Evolutionary conservation across 2,888 invertebrate genomes (phyloP).

Genomic region (Chrysomela aeneicollis): DNA sequence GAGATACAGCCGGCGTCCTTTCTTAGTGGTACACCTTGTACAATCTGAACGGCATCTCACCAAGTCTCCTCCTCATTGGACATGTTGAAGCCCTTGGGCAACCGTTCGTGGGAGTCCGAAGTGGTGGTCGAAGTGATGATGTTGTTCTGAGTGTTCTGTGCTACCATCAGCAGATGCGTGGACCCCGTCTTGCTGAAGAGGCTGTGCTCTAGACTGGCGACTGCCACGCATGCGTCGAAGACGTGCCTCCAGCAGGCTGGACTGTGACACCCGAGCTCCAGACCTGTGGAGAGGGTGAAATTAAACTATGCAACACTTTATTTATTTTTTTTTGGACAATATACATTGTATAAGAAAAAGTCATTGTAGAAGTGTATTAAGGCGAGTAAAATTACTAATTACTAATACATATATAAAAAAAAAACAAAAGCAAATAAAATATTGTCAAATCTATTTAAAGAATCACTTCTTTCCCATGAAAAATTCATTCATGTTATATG

Average conservation of each 20-base stretch:
- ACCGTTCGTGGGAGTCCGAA: conserved; percentile 65
- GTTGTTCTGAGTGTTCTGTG: conserved; percentile 71
- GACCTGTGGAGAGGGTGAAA: conserved; percentile 62
- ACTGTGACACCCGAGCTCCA: conserved; percentile 92
- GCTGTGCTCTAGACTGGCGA: conserved; percentile 89
- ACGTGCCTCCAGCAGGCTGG: conserved; percentile 96
- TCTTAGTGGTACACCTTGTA: conserved; percentile 10
- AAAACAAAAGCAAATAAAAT: too few relatives aligned
- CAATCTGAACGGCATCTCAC: conserved; percentile 60
- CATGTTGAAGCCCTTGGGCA: conserved; percentile 67
- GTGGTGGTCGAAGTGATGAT: conserved; percentile 67
- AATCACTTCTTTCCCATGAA: too few relatives aligned
- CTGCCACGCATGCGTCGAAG: conserved; percentile 91
- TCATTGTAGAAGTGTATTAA: too few relatives aligned
- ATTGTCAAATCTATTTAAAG: too few relatives aligned
- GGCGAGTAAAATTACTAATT: too few relatives aligned
- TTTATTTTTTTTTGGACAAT: too few relatives aligned
- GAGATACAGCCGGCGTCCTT: too few relatives aligned
- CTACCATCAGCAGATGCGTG: conserved; percentile 70
- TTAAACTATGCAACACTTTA: too few relatives aligned
- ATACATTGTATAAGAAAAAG: too few relatives aligned
- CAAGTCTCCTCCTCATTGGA: conserved; percentile 81
- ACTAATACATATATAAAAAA: too few relatives aligned
- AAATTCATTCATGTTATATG: too few relatives aligned
- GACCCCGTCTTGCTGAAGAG: conserved; percentile 86